Evolutionary conservation across 2,113 vertebrate genomes (phyloP).

Genomic region (Burhinus oedicnemus): DNA sequence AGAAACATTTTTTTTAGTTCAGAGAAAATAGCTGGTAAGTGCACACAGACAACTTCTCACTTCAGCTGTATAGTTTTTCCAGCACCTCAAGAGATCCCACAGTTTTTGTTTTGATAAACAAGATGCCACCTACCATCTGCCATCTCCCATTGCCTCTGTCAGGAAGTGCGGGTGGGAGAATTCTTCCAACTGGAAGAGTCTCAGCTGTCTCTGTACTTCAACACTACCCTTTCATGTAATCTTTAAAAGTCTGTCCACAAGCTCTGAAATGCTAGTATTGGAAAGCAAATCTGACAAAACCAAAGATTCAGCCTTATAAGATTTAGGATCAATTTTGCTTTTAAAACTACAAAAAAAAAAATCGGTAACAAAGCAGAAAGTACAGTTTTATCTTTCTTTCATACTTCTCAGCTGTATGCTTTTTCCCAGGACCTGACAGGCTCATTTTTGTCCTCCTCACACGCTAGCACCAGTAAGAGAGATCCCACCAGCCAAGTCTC

Average conservation of each 20-base stretch:
- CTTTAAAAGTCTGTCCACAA: neutral
- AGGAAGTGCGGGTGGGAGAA: neutral
- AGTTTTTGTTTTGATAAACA: constrained; percentile 49
- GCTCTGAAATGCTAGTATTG: neutral
- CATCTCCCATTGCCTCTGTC: constrained; percentile 25
- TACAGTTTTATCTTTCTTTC: neutral
- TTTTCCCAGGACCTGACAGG: neutral
- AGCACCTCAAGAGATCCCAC: constrained; percentile 29
- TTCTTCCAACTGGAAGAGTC: constrained; percentile 36
- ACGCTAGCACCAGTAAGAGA: neutral
- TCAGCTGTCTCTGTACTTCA: constrained; percentile 14
- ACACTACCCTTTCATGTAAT: neutral
- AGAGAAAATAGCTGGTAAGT: neutral
- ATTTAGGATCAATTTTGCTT: neutral
- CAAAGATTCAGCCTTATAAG: neutral
- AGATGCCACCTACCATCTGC: constrained; percentile 56
- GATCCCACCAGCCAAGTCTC: neutral
- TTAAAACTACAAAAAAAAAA: neutral
- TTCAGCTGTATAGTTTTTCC: neutral
- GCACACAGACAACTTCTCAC: neutral
- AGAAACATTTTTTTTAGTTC: neutral
- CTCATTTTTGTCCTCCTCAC: neutral
- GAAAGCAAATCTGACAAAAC: neutral
- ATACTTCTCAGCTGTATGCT: neutral
- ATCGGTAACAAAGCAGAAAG: neutral